A percentile compares a stretch with the other conserved stretches of the same genome.
Conservation (phyloP, 1,140 invertebrate genomes). For the Tribolium madens region DNA sequence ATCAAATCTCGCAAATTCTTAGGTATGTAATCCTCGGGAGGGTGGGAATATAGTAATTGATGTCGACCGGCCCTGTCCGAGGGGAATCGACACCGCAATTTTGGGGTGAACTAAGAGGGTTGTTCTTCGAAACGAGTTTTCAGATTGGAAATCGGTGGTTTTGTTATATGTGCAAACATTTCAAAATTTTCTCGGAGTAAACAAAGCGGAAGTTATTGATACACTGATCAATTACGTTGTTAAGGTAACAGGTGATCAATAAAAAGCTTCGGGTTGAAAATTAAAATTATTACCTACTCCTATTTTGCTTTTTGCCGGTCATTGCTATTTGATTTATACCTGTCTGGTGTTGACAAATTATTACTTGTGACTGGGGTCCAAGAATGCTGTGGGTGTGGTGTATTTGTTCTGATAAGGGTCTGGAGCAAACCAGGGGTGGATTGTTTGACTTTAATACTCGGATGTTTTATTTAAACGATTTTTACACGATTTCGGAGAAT, state of each 20-base stretch:
- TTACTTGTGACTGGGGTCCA: neutral
- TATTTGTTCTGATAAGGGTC: conserved; percentile 18
- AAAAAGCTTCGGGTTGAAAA: neutral
- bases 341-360: conserved; percentile 35
- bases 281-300: neutral
- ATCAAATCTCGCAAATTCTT: conserved; percentile 26
- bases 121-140: conserved; percentile 18
- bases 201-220: conserved; percentile 8
- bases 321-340: conserved; percentile 23
- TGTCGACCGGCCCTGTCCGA: conserved; percentile 8
- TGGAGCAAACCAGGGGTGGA: neutral
- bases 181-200: conserved; percentile 7
- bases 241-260: conserved; percentile 42
- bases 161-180: conserved; percentile 5
- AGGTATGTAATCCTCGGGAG: conserved; percentile 22
- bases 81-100: conserved; percentile 27
- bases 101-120: conserved; percentile 13
- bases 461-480: too few relatives aligned
- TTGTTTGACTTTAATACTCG: neutral
- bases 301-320: neutral
- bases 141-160: conserved; percentile 32
- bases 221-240: conserved; percentile 40
- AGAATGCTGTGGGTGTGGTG: conserved; percentile 27
- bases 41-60: conserved; percentile 26
- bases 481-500: too few relatives aligned